Conservation (phyloP, 2,797 vertebrate species). For the Cossypha polioptera region DNA sequence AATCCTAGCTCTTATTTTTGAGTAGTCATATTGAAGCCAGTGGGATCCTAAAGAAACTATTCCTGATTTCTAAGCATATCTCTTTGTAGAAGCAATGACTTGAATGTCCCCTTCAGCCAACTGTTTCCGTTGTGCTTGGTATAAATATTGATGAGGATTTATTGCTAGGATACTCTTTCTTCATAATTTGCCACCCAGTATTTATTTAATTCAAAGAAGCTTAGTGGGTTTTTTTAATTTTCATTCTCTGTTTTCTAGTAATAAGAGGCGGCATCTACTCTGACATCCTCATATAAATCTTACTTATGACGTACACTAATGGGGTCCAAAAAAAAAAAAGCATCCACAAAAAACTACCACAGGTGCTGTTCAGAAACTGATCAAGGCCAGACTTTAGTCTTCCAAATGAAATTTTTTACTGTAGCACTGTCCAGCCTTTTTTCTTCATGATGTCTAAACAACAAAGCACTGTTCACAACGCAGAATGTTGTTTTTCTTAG, state of each 20-base stretch:
- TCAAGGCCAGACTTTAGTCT: background rate
- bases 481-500: background rate
- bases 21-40: background rate
- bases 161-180: background rate
- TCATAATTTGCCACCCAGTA: background rate
- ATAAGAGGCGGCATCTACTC: background rate
- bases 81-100: background rate
- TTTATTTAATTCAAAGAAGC: background rate
- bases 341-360: background rate
- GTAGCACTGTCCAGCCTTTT: background rate
- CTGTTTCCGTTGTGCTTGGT: background rate
- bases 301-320: background rate
- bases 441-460: background rate
- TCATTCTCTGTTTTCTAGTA: background rate
- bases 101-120: background rate
- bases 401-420: background rate
- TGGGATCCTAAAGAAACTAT: background rate
- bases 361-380: background rate
- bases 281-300: background rate
- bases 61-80: background rate
- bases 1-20: background rate
- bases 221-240: fast-evolving
- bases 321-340: background rate
- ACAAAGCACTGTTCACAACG: background rate
- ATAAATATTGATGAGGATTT: background rate